A percentile compares a stretch with the other conserved stretches of the same genome.
Conservation (phyloP, 2,797 vertebrate species). For the Hoplostethus atlanticus region DNA sequence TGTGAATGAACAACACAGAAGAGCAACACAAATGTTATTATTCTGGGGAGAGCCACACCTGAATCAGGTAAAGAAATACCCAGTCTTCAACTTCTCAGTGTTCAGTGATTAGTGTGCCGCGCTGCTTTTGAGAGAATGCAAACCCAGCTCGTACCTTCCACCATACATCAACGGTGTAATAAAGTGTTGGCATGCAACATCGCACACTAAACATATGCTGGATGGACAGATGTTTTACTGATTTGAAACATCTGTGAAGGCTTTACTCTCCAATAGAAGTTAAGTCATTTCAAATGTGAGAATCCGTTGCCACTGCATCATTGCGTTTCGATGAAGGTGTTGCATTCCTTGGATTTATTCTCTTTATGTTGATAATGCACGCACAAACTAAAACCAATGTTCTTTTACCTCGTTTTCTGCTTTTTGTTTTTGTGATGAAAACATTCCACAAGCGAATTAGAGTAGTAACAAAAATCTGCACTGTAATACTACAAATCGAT, state of each 20-base stretch:
- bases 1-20: slow-evolving; percentile 66
- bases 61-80: background rate
- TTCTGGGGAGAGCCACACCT: background rate
- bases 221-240: too few species aligned
- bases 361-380: background rate
- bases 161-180: background rate
- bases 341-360: background rate
- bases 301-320: too few species aligned
- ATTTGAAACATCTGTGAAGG: background rate
- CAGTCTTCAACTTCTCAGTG: background rate
- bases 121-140: too few species aligned
- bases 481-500: background rate
- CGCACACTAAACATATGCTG: background rate
- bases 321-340: background rate
- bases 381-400: background rate
- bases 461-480: background rate
- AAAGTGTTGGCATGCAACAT: background rate
- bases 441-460: background rate
- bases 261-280: background rate
- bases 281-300: background rate
- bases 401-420: background rate
- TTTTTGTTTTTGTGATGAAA: background rate
- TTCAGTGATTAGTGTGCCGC: background rate
- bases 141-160: too few species aligned
- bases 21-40: slow-evolving; percentile 22